Evolutionary conservation across 64 coral and sea anemone species (phyloP), one percentile per base, ranked within the genome.

Genomic region (Montipora foliosa): DNA sequence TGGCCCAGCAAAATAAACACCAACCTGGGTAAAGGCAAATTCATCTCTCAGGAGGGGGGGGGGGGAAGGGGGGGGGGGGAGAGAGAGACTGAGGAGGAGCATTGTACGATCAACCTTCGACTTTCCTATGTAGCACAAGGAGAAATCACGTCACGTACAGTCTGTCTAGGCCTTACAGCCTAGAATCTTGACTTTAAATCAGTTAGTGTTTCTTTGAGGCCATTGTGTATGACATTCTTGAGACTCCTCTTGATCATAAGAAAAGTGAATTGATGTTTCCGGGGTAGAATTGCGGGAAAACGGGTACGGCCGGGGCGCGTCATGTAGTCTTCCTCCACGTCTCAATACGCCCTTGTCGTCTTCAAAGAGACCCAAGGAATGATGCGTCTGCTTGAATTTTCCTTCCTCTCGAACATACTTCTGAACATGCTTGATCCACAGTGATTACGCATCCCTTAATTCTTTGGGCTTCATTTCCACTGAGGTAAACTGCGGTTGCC

Each of bases 111-210:
- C 25, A 1, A 0, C 25, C 82, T 79, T 91, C 49, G 29, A 95
- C 71, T 81, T 77, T 69, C 82, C 57, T 95, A 91, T 13, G 83
- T 80, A 17, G 52, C 94, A 76, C 84, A 95, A 29, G 71, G 64
- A 13, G 89, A 82, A 44, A 92, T 82, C 5, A 74, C 19, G 10
- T 49, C 86, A 14, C 53, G 16, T 4, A 91, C 89, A 13, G 62
- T 20, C 10, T 76, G 87, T 64, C 72, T 13, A 1, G 83, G 55
- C 17, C 75, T 29, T 50, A 67, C 57, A 24, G 79, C 29, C 83
- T 83, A 71, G 37, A 87, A 93, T 21, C 47, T 67, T 50, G 90
- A 74, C 5, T 69, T 50, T 22, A 92, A 16, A 5, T 92, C 47
- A 21, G 80, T 92, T 64, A 77, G 44, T 4, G 51, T 84, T 8